Percentiles rank a stretch among this genome's conserved stretches.
phyloP scores from a whole-genome alignment of 2,797 vertebrate genomes.

The Poecilia velifera region DNA sequence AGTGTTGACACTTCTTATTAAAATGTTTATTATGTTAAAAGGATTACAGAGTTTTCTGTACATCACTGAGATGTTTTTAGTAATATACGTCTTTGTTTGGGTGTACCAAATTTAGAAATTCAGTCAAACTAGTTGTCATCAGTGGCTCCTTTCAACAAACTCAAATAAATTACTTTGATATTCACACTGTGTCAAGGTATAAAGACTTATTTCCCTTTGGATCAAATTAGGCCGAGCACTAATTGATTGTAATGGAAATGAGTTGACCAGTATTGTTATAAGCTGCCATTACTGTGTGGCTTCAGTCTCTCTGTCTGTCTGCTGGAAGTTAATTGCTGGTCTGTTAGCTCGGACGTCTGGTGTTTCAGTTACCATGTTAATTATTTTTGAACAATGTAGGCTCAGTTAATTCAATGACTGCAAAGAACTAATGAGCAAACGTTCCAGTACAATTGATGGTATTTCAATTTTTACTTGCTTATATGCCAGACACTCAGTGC shows the following conservation, averaged over 20 bases:
- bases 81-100: neutral
- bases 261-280: slow-evolving; percentile 76
- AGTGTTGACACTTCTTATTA: neutral
- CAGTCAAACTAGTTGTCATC: slow-evolving; percentile 8
- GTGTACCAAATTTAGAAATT: slow-evolving; percentile 2
- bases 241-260: slow-evolving; percentile 80
- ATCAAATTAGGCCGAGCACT: slow-evolving; percentile 69
- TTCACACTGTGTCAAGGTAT: slow-evolving; percentile 46
- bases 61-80: neutral
- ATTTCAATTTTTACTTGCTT: slow-evolving; percentile 57
- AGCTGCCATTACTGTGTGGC: slow-evolving; percentile 52
- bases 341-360: slow-evolving; percentile 70
- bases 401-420: slow-evolving; percentile 77
- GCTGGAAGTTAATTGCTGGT: slow-evolving; percentile 72
- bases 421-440: slow-evolving; percentile 68
- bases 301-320: slow-evolving; percentile 65
- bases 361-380: slow-evolving; percentile 74
- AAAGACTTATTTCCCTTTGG: slow-evolving; percentile 59
- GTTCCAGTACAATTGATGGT: slow-evolving; percentile 60
- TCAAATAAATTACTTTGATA: slow-evolving; percentile 48
- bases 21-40: neutral
- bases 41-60: neutral
- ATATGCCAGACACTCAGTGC: slow-evolving; percentile 40
- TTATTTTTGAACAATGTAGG: slow-evolving; percentile 76
- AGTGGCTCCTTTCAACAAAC: slow-evolving; percentile 36